These are phyloP conservation scores for Ormyrus pomaceus DNA, from an alignment of 2,888 invertebrate genomes.

Conservation along the genomic window DNA sequence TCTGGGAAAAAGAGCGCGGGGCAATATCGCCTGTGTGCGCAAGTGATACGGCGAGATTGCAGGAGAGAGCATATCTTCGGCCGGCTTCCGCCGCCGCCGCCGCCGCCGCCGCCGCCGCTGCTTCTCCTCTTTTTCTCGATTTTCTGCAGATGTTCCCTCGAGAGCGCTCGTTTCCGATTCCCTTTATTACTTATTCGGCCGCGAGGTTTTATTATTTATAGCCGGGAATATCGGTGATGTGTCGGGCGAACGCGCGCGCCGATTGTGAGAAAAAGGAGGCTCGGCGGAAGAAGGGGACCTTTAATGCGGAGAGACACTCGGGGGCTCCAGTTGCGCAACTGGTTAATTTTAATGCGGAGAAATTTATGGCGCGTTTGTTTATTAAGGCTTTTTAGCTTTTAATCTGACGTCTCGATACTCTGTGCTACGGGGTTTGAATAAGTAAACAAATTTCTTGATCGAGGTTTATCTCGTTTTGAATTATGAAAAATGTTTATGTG, in stretches of 20 bases:
- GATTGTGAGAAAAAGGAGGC: not conserved
- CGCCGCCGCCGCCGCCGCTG: not conserved
- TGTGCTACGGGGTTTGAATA: not conserved
- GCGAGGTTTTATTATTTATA: constrained; percentile 37
- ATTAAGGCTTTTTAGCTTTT: constrained; percentile 11
- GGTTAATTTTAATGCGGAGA: not conserved
- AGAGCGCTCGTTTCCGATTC: constrained; percentile 25
- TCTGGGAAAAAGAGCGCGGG: not conserved
- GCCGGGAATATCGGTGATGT: not conserved
- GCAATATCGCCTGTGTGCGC: constrained; percentile 10
- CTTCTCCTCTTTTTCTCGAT: constrained; percentile 13
- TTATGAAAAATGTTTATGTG: no score
- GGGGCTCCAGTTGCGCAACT: not conserved
- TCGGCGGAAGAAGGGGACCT: not conserved
- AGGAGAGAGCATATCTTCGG: constrained; percentile 23
- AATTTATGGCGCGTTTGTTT: not conserved
- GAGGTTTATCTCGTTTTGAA: no score
- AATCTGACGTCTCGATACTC: not conserved
- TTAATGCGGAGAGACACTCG: not conserved
- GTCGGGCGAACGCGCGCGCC: not conserved
- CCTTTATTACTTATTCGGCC: constrained; percentile 30
- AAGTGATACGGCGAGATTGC: constrained; percentile 22
- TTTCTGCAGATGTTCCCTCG: not conserved
- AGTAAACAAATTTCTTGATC: no score
- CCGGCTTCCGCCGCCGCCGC: constrained; percentile 25